Conservation (phyloP, 2,113 vertebrate species). For the Thamnophis sirtalis region DNA sequence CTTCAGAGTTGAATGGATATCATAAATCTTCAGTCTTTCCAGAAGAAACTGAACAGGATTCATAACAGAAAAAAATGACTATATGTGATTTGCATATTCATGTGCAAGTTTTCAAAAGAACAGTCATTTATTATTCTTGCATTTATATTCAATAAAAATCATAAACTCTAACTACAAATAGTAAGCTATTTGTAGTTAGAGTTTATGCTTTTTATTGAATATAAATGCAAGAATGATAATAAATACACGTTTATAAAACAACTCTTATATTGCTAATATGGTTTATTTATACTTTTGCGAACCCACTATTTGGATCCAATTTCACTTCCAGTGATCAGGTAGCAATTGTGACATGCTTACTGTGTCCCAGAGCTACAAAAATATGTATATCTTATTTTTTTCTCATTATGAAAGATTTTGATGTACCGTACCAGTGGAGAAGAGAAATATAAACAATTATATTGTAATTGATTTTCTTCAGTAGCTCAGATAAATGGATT, state of each 20-base stretch:
- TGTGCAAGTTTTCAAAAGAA: neutral
- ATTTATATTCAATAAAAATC: neutral
- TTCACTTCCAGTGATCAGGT: neutral
- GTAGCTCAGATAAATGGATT: neutral
- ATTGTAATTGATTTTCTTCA: conserved; percentile 7
- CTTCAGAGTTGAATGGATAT: neutral
- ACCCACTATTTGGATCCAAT: neutral
- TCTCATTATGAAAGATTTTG: neutral
- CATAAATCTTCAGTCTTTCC: neutral
- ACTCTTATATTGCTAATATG: neutral
- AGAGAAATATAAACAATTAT: neutral
- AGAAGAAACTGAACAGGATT: neutral
- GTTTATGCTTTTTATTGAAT: too few relatives aligned
- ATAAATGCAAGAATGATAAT: too few relatives aligned
- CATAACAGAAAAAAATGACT: neutral
- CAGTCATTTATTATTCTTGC: neutral
- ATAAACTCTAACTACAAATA: neutral
- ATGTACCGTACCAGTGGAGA: neutral
- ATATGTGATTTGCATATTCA: neutral
- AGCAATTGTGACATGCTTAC: neutral
- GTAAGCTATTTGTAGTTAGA: too few relatives aligned
- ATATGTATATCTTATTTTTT: neutral
- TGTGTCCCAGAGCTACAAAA: neutral
- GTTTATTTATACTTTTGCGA: neutral
- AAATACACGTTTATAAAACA: neutral